phyloP scores from a whole-genome alignment of 2,113 vertebrate species.

The Pheucticus melanocephalus region DNA sequence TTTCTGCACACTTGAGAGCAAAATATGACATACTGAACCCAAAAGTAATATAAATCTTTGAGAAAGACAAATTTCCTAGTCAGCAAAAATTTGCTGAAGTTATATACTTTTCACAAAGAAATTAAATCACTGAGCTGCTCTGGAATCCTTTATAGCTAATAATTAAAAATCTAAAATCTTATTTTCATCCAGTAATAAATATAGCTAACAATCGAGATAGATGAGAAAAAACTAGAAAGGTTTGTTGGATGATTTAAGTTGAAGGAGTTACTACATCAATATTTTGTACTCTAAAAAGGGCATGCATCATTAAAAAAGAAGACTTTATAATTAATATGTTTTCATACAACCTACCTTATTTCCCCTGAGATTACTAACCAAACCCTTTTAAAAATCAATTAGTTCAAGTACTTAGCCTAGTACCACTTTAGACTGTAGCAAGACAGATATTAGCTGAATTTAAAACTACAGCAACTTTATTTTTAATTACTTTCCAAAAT shows the following conservation, averaged over 20 bases:
- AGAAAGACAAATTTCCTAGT: conserved; percentile 1
- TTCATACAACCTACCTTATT: conserved; percentile 61
- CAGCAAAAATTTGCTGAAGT: conserved; percentile 21
- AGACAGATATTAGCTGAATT: conserved; percentile 58
- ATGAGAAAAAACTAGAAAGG: conserved; percentile 39
- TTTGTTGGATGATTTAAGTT: conserved; percentile 29
- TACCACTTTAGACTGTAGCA: conserved; percentile 43
- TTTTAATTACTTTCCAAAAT: conserved; percentile 74
- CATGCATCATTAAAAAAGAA: conserved; percentile 59
- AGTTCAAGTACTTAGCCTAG: conserved; percentile 60
- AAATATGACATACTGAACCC: not conserved
- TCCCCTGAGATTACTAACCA: conserved; percentile 56
- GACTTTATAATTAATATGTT: conserved; percentile 60
- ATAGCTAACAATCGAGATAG: not conserved
- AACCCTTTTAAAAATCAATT: conserved; percentile 65
- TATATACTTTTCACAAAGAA: not conserved
- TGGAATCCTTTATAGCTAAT: conserved; percentile 13
- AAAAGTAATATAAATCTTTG: not conserved
- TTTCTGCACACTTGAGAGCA: not conserved
- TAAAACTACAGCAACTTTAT: conserved; percentile 68
- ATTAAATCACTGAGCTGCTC: conserved; percentile 27
- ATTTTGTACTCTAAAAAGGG: conserved; percentile 46
- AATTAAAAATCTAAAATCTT: conserved; percentile 56
- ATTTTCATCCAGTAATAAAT: conserved; percentile 22
- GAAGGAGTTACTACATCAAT: conserved; percentile 46